A percentile compares a stretch with the other conserved stretches of the same genome.
These are phyloP conservation scores for Dicerorhinus sumatrensis DNA, from an alignment of 2,113 vertebrate species.

Conservation along the genomic window DNA sequence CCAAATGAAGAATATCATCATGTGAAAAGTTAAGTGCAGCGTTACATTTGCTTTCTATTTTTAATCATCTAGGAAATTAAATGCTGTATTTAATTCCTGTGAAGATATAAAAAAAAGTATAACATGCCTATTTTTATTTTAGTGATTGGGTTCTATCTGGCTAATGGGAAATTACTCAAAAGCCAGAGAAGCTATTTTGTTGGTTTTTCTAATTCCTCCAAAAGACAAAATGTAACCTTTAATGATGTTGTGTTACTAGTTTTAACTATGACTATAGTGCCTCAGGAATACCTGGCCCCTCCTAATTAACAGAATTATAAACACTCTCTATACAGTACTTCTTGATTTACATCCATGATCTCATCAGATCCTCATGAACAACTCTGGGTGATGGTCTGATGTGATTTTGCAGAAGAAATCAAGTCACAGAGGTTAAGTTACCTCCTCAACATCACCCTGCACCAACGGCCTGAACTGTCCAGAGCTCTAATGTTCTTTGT, in stretches of 20 bases:
- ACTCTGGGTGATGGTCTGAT: not conserved
- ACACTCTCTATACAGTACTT: not conserved
- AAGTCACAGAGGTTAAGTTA: not conserved
- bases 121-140: not conserved
- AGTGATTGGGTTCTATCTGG: not conserved
- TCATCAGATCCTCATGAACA: not conserved
- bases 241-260: not conserved
- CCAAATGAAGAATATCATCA: not conserved
- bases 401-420: not conserved
- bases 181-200: not conserved
- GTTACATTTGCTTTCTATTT: not conserved
- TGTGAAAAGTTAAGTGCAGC: not conserved
- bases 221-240: not conserved
- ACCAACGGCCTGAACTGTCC: not conserved
- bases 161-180: not conserved
- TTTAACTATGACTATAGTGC: not conserved
- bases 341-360: not conserved
- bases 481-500: not conserved
- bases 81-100: not conserved
- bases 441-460: not conserved
- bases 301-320: not conserved
- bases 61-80: constrained; percentile 2
- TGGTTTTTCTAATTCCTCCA: not conserved
- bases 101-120: not conserved
- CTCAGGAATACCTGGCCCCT: not conserved